Evolutionary conservation across 2,888 invertebrate species (phyloP).

Genomic region (Scelioninae gen. 1): DNA sequence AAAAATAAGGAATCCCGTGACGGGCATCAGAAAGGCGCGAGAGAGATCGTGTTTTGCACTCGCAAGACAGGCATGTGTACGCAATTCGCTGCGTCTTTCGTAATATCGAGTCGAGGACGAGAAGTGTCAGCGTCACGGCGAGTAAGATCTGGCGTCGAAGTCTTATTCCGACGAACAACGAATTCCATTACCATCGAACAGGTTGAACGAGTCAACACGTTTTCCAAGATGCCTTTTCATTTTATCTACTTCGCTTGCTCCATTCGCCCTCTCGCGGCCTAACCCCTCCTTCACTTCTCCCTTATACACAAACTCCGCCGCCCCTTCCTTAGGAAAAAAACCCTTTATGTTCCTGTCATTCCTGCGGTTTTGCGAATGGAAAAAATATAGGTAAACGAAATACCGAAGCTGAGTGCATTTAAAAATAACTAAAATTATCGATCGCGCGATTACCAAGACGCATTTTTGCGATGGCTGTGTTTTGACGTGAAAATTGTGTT

Average conservation of each 20-base stretch:
- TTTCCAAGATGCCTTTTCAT: constrained; percentile 73
- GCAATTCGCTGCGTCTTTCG: constrained; percentile 56
- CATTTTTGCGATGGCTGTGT: background rate
- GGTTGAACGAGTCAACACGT: constrained; percentile 73
- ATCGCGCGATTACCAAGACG: constrained; percentile 8
- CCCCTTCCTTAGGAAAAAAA: constrained; percentile 34
- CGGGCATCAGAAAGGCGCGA: constrained; percentile 39
- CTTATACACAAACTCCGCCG: constrained; percentile 38
- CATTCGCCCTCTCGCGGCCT: constrained; percentile 52
- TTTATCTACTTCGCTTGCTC: constrained; percentile 69
- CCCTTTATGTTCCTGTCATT: constrained; percentile 68
- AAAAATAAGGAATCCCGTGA: constrained; percentile 61
- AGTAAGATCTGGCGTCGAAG: constrained; percentile 73
- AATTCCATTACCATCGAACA: constrained; percentile 78
- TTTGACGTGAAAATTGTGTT: constrained; percentile 18
- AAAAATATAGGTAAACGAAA: constrained; percentile 56
- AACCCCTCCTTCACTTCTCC: constrained; percentile 9
- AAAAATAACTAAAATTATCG: constrained; percentile 50
- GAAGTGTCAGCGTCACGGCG: constrained; percentile 67
- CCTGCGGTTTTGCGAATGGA: constrained; percentile 41
- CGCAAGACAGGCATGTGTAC: constrained; percentile 42
- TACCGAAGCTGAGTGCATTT: constrained; percentile 37
- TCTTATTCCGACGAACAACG: constrained; percentile 77
- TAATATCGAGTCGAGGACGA: constrained; percentile 53
- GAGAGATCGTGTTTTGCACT: constrained; percentile 47